Percentiles rank a stretch among this genome's conserved stretches.
These are phyloP conservation scores for Parasteatoda tepidariorum DNA, from an alignment of 1,140 invertebrate species.

Conservation along the genomic window DNA sequence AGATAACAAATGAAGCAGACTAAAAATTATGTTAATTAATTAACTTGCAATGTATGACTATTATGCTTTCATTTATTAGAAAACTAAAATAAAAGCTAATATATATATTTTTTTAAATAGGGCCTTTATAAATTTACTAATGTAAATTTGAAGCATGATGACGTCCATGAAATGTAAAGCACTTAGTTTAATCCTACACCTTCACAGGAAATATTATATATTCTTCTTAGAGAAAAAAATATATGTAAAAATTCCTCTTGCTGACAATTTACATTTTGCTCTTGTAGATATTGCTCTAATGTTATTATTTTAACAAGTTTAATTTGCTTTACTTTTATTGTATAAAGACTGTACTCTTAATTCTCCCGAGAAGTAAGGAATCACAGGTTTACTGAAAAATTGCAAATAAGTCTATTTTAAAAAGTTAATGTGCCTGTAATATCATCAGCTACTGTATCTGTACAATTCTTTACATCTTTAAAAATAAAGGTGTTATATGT, in stretches of 20 bases:
- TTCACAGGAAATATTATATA: slow-evolving; percentile 33
- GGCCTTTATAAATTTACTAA: slow-evolving; percentile 32
- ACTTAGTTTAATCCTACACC: slow-evolving; percentile 40
- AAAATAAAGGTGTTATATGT: no score
- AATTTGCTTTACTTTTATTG: no score
- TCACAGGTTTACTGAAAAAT: no score
- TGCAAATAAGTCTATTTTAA: no score
- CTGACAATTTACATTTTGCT: neutral
- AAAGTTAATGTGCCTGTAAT: no score
- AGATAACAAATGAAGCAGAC: no score
- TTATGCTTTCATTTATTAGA: neutral
- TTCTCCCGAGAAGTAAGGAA: no score
- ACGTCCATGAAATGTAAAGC: slow-evolving; percentile 42
- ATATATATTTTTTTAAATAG: neutral
- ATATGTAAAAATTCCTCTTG: slow-evolving; percentile 5
- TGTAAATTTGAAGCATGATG: slow-evolving; percentile 54
- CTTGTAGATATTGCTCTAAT: neutral
- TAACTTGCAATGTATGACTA: no score
- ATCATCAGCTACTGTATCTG: no score
- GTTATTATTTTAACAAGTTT: neutral
- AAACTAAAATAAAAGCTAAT: neutral
- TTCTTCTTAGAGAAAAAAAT: neutral
- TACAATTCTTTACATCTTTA: no score
- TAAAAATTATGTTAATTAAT: no score
- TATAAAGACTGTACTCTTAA: no score